Evolutionary conservation across 1,140 invertebrate genomes (phyloP).

Genomic region (Hetaerina americana): DNA sequence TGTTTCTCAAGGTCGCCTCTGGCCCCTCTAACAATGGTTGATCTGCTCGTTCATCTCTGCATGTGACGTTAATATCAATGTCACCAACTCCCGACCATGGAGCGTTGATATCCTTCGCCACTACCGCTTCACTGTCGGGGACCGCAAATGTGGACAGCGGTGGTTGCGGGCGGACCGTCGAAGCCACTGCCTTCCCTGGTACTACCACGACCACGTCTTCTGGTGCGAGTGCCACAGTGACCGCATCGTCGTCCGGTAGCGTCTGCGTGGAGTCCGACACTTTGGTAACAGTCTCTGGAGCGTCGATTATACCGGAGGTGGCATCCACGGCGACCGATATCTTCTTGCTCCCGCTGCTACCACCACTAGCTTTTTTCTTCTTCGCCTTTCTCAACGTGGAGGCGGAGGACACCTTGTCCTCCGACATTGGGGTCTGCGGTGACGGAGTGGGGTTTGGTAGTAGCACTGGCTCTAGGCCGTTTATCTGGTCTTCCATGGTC

Average conservation of each 20-base stretch:
- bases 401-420: conserved; percentile 29
- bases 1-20: conserved; percentile 54
- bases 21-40: conserved; percentile 35
- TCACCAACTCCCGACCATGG: background rate
- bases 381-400: conserved; percentile 14
- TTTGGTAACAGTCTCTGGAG: background rate
- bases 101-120: too few relatives aligned
- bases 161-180: background rate
- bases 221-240: background rate
- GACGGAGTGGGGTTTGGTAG: background rate
- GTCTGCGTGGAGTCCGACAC: background rate
- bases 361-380: conserved; percentile 28
- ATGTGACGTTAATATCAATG: conserved; percentile 60
- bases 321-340: conserved; percentile 62
- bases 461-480: conserved; percentile 12
- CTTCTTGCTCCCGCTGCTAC: too few relatives aligned
- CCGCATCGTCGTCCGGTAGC: background rate
- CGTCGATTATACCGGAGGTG: conserved; percentile 41
- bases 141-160: background rate
- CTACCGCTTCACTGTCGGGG: background rate
- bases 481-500: conserved; percentile 4
- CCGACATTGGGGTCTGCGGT: conserved; percentile 24
- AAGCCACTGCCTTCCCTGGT: background rate
- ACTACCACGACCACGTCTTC: background rate
- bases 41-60: conserved; percentile 26